Base-by-base conservation (phyloP, 2,888 invertebrate genomes). In the Pyrocoelia pectoralis region DNA sequence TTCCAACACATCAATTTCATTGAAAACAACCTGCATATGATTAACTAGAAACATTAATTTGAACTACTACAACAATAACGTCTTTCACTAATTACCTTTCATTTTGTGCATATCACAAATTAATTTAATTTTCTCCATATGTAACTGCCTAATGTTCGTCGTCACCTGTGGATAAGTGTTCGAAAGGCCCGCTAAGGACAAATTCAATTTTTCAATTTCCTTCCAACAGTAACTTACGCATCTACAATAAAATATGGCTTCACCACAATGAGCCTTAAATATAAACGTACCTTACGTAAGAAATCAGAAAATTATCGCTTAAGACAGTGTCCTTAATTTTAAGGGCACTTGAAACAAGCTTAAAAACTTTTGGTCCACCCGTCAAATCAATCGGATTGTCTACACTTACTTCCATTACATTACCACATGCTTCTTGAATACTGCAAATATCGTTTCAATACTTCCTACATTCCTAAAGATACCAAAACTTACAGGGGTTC, bases 281-380 rank as follows among this genome's bases (percentile, higher is more conserved):
- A 14, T 12, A 43, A n/a, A 52, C 29, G 4, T 17, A 52, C 52
- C 33, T 29, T 10, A 52, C 14, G 15, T 52, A 52, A 13, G 12
- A 8, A 14, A 10, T 9, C 17, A 52, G 13, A 14, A 33, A 14
- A 9, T 9, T 6, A 38, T 52, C 15, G 2, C 15, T 29, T 15
- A 52, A 33, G 15, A 52, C 5, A 2, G 1, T 29, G 1, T 52
- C 52, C 8, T 33, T 29, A 13, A 33, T 15, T 33, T 52, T 52
- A 9, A 52, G 29, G 1, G 52, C 29, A 6, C 12, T 15, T 3
- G 52, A 52, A 15, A 52, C 38, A 9, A 52, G 3, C 6, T 38
- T 13, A 9, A 52, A 17, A 13, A 52, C 2, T 38, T 33, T 19
- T 50, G 12, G 28, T 13, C 29, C 29, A 12, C 2, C 24, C 5